A percentile compares a stretch with the other conserved stretches of the same genome.
These are phyloP conservation scores for Stenolophus ochropezus DNA, from an alignment of 2,888 invertebrate species.

Conservation along the genomic window DNA sequence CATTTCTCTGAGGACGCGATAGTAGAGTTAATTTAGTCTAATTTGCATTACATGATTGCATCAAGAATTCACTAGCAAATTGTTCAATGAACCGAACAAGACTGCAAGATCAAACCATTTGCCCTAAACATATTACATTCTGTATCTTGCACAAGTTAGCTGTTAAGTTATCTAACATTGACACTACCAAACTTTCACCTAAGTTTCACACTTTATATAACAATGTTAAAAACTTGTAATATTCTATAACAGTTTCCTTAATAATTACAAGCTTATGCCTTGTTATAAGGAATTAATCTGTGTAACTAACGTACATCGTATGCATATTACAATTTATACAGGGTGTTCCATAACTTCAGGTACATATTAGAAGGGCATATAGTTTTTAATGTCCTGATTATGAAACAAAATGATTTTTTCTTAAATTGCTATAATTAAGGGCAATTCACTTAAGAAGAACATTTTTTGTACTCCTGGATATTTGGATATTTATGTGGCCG, in stretches of 20 bases:
- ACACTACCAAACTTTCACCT: background rate
- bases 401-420: too few species aligned
- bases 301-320: too few species aligned
- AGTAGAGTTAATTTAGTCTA: background rate
- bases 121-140: background rate
- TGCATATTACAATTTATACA: too few species aligned
- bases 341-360: too few species aligned
- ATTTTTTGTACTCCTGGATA: too few species aligned
- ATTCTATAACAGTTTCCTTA: background rate
- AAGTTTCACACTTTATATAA: background rate
- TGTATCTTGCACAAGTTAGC: background rate
- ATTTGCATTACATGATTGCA: background rate
- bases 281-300: too few species aligned
- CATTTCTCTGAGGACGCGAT: background rate
- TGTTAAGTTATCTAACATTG: background rate
- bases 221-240: background rate
- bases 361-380: too few species aligned
- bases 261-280: too few species aligned
- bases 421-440: too few species aligned
- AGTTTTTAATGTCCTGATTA: too few species aligned
- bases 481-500: too few species aligned
- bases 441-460: too few species aligned
- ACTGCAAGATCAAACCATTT: background rate
- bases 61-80: background rate
- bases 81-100: slow-evolving; percentile 1